Evolutionary conservation across 2,113 vertebrate species (phyloP), one percentile per base, ranked within the genome.

Genomic region (Silurus glanis): DNA sequence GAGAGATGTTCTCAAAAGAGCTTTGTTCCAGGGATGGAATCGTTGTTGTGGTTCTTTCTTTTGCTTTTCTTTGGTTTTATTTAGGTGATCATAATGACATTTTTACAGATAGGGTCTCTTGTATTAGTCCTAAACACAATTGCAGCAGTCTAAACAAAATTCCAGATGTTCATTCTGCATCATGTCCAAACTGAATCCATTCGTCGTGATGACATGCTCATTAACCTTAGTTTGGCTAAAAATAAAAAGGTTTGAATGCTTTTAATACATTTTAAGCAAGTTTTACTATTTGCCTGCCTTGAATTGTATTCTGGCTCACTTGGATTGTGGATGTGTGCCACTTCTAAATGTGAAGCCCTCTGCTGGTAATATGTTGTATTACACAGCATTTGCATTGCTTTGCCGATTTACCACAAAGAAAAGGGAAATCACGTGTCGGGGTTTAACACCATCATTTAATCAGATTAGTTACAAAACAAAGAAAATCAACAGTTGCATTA

Each of bases 381-480:
- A 16, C 47, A 64, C 47, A 55, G 4, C 9, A 56, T 56, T 69
- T 13, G 75, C 9, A 14, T 47, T 49, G 6, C 10, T 17, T 61
- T 14, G 47, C 21, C 4, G 21, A 28, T 6, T n/a, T 5, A 16
- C 10, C 59, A 58, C 64, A 79, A 9, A 76, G 17, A 74, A 76
- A n/a, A 37, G 37, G 6, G 25, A 13, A 37, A 51, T 14, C 82
- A 58, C 17, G 53, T 71, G 87, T 86, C 88, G 90, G 94, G 92
- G 90, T 92, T 93, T 91, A 84, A 93, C 88, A 89, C 87, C 92
- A 94, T 94, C 89, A 91, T 95, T 95, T 94, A 95, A 94, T 95
- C 93, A 74, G 91, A 94, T 95, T 95, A 95, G 94, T 95, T 94
- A 95, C 92, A 95, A 95, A 95, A 95, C 94, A 95, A 93, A 95